Conservation (phyloP, 2,797 vertebrate genomes). For the Onychomys arenicola region DNA sequence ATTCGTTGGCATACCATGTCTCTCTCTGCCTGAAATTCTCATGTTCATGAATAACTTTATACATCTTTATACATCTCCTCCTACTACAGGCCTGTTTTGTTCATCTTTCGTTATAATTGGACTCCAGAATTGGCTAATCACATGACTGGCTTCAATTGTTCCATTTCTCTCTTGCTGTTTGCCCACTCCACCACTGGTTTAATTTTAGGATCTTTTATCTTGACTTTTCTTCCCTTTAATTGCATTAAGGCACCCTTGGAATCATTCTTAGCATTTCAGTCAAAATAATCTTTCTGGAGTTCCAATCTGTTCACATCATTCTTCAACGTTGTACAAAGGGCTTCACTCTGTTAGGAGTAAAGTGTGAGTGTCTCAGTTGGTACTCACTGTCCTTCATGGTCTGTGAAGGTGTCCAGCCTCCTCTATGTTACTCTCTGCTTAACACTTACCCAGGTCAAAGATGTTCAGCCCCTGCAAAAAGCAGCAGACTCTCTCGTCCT, state of each 20-base stretch:
- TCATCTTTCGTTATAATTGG: not conserved
- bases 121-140: not conserved
- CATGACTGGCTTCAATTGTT: not conserved
- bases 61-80: not conserved
- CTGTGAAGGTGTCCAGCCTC: not conserved
- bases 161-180: not conserved
- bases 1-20: not conserved
- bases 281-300: not conserved
- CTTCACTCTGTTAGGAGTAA: not conserved
- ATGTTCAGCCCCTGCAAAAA: not conserved
- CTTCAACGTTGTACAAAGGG: not conserved
- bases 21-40: not conserved
- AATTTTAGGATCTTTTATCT: slow-evolving; percentile 29
- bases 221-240: slow-evolving; percentile 38
- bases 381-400: not conserved
- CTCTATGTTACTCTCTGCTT: not conserved
- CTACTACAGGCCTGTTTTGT: not conserved
- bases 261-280: not conserved
- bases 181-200: not conserved
- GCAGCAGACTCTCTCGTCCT: not conserved
- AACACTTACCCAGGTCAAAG: not conserved
- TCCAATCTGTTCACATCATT: not conserved
- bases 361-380: not conserved
- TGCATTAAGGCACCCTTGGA: not conserved
- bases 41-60: not conserved